Conservation (phyloP, 2,113 vertebrate genomes). For the Podiceps cristatus region DNA sequence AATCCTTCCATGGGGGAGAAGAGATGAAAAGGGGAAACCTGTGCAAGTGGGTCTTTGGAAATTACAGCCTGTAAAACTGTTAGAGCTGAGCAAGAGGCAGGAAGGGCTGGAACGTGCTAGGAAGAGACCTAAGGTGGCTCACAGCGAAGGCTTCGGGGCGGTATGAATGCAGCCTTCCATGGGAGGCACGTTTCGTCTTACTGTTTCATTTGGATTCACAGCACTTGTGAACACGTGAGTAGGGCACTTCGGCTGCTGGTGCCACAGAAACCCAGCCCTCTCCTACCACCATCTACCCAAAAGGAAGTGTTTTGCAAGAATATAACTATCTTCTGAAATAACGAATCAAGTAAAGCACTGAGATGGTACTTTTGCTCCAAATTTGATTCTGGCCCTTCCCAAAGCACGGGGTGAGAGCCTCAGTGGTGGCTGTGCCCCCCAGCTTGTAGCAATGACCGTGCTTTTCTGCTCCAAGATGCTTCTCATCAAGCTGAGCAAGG, state of each 20-base stretch:
- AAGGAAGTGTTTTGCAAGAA: background rate
- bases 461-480: background rate
- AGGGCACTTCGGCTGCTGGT: background rate
- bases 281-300: background rate
- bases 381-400: background rate
- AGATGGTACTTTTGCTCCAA: background rate
- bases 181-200: background rate
- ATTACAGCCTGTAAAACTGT: background rate
- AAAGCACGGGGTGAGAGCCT: rapidly evolving
- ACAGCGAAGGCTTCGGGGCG: background rate
- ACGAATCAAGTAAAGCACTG: background rate
- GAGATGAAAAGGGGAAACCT: background rate
- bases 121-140: background rate
- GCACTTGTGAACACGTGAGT: rapidly evolving
- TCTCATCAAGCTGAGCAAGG: background rate
- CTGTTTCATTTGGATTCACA: background rate
- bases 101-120: background rate
- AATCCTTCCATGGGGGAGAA: background rate
- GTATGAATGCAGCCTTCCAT: rapidly evolving
- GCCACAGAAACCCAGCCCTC: background rate
- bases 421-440: background rate
- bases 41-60: background rate
- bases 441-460: background rate
- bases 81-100: background rate
- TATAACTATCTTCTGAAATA: background rate